Base-by-base conservation (phyloP, 2,797 vertebrate genomes). In the Manis crassicaudata region DNA sequence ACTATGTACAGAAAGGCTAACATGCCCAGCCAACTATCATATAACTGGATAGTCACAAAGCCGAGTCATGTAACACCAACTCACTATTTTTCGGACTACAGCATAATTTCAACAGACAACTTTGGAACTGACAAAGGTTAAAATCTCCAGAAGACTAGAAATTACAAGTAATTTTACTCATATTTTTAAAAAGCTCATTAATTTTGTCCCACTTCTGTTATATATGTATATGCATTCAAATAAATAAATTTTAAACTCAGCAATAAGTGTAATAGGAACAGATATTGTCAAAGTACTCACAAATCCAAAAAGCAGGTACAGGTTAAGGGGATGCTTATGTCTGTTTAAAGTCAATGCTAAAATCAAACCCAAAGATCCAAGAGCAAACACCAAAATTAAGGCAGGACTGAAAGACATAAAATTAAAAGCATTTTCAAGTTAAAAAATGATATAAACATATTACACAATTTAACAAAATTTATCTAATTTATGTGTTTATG, bases 271-370 rank as follows among this genome's bases (percentile, higher is more conserved):
- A 89, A 86, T 96, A 72, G 72, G 29, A 75, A 90, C 1, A 77
- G 76, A 96, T 14, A 89, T 58, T 82, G 52, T 88, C 58, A 9
- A 80, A 97, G 96, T 97, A 98, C 99, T 99, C 98, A 99, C 99
- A 98, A 99, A 99, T 95, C 98, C 98, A 95, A 99, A 98, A 40
- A 99, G 99, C 95, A 99, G 98, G 98, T 99, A 99, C 79, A 99
- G 98, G 97, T 99, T 99, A 97, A 99, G 90, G 16, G 99, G 99
- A 97, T 99, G 99, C 58, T 99, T 98, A 97, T 99, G 99, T 97
- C 99, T 99, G 98, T 99, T 99, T 58, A 99, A 32, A 20, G 98
- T 99, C 98, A 99, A 96, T 35, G 99, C 99, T 81, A 99, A 94
- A 0, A 99, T 98, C 70, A 99, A 82, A 96, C 98, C 98, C 98